Base-by-base conservation (phyloP, 2,113 vertebrate species). In the Onychostoma macrolepis region DNA sequence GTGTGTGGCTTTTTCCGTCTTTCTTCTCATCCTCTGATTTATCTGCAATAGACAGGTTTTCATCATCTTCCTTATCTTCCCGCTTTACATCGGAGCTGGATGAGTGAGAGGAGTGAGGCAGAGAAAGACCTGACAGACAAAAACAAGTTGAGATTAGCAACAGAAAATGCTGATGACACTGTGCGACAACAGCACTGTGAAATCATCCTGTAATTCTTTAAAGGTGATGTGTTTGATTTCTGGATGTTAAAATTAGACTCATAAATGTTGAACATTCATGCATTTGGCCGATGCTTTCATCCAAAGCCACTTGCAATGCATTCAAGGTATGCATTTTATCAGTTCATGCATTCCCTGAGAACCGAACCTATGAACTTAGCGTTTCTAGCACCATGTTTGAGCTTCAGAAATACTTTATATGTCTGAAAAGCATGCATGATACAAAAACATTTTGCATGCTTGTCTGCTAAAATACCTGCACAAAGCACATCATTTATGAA, bases 1-100 rank as follows among this genome's bases (percentile, higher is more conserved):
- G 91, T 78, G 93, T 94, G 65, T 94, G 94, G 12, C 93, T 90
- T 90, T 97, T 97, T 87, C 94, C 92, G 67, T 98, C 98, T 92
- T 97, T 98, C 92, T 95, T 97, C 86, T 99, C 98, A 69, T 99
- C 98, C 17, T 99, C 98, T 0, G 97, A 97, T 86, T 96, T 95
- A 89, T 99, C 97, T 0, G 93, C 96, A 28, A 95, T 89, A 0
- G 96, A 97, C 0, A 95, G 92, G 87, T 97, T 97, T 90, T 99
- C 98, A 2, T 99, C 97, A 0, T 99, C 98, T 67, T 99, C 98
- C 91, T 96, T 97, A 56, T 97, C 96, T 88, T 99, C 98, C 69
- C 95, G 92, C 92, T 99, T 99, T 88, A 99, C 96, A 21, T 97
- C 96, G 0, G 94, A 88, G 36, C 93, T 92, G 0, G 95, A 93